Evolutionary conservation across 1,140 invertebrate genomes (phyloP).

Genomic region (Drosophila tristis): DNA sequence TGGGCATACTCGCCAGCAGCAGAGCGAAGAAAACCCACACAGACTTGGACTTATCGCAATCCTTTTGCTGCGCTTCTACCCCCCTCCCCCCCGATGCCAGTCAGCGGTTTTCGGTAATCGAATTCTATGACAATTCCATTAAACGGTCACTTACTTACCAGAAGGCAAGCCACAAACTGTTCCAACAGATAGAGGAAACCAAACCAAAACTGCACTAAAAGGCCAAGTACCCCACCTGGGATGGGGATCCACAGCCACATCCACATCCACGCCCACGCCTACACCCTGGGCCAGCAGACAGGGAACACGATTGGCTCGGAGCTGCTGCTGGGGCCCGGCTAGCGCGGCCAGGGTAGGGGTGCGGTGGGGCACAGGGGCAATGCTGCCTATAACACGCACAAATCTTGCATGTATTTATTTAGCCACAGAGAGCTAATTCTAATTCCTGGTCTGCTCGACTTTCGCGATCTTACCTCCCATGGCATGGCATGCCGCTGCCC

Average conservation of each 20-base stretch:
- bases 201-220: slow-evolving; percentile 3
- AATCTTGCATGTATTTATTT: slow-evolving; percentile 39
- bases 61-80: slow-evolving; percentile 4
- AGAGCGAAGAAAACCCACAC: slow-evolving; percentile 12
- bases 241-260: too few relatives aligned
- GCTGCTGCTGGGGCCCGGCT: not conserved
- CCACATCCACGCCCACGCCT: slow-evolving; percentile 26
- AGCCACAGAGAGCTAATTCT: slow-evolving; percentile 31
- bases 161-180: slow-evolving; percentile 37
- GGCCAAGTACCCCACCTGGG: slow-evolving; percentile 17
- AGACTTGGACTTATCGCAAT: slow-evolving; percentile 1
- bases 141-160: slow-evolving; percentile 42
- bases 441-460: slow-evolving; percentile 36
- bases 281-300: slow-evolving; percentile 17
- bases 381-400: slow-evolving; percentile 44
- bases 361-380: not conserved
- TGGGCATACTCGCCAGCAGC: too few relatives aligned
- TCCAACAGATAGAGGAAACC: not conserved
- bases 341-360: not conserved
- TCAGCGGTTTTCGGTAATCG: slow-evolving; percentile 40
- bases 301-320: slow-evolving; percentile 10
- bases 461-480: slow-evolving; percentile 9
- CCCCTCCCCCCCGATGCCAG: not conserved
- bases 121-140: slow-evolving; percentile 54
- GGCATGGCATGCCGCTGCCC: too few relatives aligned